phyloP scores from a whole-genome alignment of 2,888 invertebrate species.

The Nebria brevicollis region DNA sequence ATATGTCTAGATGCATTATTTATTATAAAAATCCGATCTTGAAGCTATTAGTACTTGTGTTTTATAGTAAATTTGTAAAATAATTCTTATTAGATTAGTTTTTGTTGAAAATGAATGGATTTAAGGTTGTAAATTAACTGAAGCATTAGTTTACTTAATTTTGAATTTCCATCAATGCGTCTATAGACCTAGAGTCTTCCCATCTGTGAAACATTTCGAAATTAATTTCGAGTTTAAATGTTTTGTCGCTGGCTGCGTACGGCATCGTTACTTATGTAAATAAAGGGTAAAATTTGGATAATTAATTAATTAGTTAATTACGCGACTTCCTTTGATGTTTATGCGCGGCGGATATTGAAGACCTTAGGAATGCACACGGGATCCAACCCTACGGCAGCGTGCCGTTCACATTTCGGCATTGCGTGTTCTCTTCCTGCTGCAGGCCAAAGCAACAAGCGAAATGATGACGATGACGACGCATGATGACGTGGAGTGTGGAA shows the following conservation, averaged over 20 bases:
- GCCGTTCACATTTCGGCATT: background rate
- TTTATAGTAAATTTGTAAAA: too few species aligned
- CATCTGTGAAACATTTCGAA: slow-evolving; percentile 12
- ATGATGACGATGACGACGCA: background rate
- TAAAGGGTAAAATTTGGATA: slow-evolving; percentile 43
- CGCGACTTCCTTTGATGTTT: slow-evolving; percentile 41
- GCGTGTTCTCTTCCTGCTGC: background rate
- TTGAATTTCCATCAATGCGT: too few species aligned
- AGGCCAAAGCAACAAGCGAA: background rate
- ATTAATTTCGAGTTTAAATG: slow-evolving; percentile 45
- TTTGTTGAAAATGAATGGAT: too few species aligned
- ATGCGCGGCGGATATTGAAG: slow-evolving; percentile 29
- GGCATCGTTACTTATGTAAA: slow-evolving; percentile 42
- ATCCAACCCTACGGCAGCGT: background rate
- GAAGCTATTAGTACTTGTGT: too few species aligned
- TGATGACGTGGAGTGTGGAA: background rate
- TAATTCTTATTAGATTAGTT: too few species aligned
- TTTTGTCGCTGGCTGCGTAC: slow-evolving; percentile 24
- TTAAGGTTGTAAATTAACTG: too few species aligned
- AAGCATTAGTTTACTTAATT: too few species aligned
- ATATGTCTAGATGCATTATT: too few species aligned
- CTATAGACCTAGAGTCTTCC: background rate
- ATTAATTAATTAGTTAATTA: slow-evolving; percentile 47
- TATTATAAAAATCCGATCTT: too few species aligned
- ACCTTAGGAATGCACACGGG: slow-evolving; percentile 30